Conservation (phyloP, 2,888 invertebrate species). For the Mechanitis mazaeus region DNA sequence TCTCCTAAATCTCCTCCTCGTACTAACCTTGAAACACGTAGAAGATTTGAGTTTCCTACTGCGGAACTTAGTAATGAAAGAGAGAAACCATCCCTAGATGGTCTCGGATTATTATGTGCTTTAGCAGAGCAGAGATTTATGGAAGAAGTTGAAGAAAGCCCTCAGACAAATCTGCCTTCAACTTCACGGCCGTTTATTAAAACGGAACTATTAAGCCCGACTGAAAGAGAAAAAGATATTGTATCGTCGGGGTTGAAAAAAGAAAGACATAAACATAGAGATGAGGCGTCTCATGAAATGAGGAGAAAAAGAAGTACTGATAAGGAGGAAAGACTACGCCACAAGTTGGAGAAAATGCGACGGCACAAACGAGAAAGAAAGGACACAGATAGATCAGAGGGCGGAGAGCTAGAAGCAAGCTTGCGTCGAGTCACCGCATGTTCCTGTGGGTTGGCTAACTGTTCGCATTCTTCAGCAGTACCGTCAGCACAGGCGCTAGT, state of each 20-base stretch:
- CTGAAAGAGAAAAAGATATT: constrained; percentile 40
- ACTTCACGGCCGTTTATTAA: constrained; percentile 59
- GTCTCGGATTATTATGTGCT: constrained; percentile 86
- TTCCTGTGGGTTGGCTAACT: constrained; percentile 48
- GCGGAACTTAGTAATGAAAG: constrained; percentile 50
- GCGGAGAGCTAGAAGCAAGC: constrained; percentile 63
- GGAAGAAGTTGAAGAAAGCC: constrained; percentile 80
- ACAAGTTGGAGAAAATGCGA: constrained; percentile 67
- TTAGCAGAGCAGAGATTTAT: constrained; percentile 89
- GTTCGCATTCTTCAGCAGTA: constrained; percentile 52
- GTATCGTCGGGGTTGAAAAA: constrained; percentile 47
- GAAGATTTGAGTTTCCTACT: constrained; percentile 60
- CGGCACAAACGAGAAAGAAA: constrained; percentile 63
- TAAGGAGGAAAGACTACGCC: constrained; percentile 58
- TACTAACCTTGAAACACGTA: constrained; percentile 55
- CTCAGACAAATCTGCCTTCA: constrained; percentile 39
- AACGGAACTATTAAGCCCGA: constrained; percentile 59
- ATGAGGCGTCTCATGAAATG: constrained; percentile 63
- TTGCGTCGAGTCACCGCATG: constrained; percentile 62
- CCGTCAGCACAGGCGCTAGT: constrained; percentile 78
- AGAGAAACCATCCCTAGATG: constrained; percentile 73
- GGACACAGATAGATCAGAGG: constrained; percentile 46
- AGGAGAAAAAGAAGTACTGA: constrained; percentile 60
- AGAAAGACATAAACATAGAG: constrained; percentile 59
- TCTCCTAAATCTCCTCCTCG: constrained; percentile 64